These are phyloP conservation scores for Saccostrea glomerata DNA, from an alignment of 1,140 invertebrate species.

Conservation along the genomic window DNA sequence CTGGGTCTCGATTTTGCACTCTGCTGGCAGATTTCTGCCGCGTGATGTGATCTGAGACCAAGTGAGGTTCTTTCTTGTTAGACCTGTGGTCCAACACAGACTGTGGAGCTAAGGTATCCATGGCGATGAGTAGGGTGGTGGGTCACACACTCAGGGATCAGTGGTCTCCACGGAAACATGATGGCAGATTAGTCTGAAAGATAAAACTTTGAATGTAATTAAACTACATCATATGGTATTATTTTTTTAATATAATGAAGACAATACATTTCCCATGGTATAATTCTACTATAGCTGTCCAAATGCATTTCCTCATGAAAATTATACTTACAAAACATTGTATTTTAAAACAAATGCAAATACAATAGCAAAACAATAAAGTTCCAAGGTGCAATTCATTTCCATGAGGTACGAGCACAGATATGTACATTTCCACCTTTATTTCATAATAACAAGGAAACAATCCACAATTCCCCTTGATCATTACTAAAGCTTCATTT, in stretches of 20 bases:
- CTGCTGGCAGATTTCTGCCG: conserved; percentile 60
- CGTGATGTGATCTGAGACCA: conserved; percentile 64
- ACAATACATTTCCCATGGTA: not conserved
- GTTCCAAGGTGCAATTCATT: no score
- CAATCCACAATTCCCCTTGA: no score
- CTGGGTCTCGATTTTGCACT: conserved; percentile 21
- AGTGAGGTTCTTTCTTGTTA: conserved; percentile 36
- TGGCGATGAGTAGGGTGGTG: conserved; percentile 28
- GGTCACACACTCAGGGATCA: not conserved
- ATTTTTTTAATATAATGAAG: not conserved
- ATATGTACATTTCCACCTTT: no score
- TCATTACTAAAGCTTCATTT: no score
- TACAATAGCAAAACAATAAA: no score
- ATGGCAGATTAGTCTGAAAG: not conserved
- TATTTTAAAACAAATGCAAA: not conserved
- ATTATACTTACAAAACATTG: not conserved
- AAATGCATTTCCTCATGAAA: no score
- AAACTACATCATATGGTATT: not conserved
- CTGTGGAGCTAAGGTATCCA: conserved; percentile 65
- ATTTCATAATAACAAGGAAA: no score
- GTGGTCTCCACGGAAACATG: conserved; percentile 12
- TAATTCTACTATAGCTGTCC: not conserved
- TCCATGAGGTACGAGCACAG: no score
- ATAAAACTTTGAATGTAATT: not conserved
- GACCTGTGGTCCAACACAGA: conserved; percentile 66